phyloP scores from a whole-genome alignment of 2,888 invertebrate species.

The Anarsia innoxiella region DNA sequence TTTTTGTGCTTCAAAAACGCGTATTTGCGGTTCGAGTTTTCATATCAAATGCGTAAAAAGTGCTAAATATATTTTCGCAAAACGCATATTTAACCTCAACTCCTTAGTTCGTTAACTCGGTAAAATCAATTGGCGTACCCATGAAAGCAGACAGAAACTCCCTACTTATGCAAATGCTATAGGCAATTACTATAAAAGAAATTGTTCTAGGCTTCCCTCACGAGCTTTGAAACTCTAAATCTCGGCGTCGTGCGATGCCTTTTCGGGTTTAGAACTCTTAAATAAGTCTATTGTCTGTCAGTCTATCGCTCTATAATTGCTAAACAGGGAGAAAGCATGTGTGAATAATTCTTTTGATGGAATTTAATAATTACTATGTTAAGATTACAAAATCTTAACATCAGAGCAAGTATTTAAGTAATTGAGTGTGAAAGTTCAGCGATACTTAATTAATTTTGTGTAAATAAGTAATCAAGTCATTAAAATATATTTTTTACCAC shows the following conservation, averaged over 20 bases:
- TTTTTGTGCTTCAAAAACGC: too few relatives aligned
- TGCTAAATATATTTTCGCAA: too few relatives aligned
- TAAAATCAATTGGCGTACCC: conserved; percentile 18
- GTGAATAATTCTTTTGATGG: conserved; percentile 14
- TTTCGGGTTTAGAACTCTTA: conserved; percentile 41
- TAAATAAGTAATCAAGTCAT: too few relatives aligned
- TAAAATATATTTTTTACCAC: too few relatives aligned
- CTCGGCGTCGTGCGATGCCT: conserved; percentile 47
- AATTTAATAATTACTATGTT: conserved; percentile 6
- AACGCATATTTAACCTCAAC: too few relatives aligned
- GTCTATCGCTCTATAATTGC: conserved; percentile 28
- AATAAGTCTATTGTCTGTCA: conserved; percentile 47
- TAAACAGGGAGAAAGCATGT: conserved; percentile 12
- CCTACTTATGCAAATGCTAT: conserved; percentile 54
- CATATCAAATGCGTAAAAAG: too few relatives aligned
- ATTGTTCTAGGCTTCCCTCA: conserved; percentile 39
- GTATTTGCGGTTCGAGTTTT: too few relatives aligned
- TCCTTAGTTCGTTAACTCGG: conserved; percentile 16
- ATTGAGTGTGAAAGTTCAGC: too few relatives aligned
- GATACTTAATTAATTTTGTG: too few relatives aligned
- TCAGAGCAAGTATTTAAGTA: too few relatives aligned
- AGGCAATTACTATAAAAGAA: conserved; percentile 63
- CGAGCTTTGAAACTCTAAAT: conserved; percentile 24
- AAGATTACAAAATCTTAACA: too few relatives aligned
- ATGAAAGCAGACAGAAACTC: conserved; percentile 25